These are phyloP conservation scores for Meloidogyne hapla DNA, from an alignment of 1,140 invertebrate species.

Conservation along the genomic window DNA sequence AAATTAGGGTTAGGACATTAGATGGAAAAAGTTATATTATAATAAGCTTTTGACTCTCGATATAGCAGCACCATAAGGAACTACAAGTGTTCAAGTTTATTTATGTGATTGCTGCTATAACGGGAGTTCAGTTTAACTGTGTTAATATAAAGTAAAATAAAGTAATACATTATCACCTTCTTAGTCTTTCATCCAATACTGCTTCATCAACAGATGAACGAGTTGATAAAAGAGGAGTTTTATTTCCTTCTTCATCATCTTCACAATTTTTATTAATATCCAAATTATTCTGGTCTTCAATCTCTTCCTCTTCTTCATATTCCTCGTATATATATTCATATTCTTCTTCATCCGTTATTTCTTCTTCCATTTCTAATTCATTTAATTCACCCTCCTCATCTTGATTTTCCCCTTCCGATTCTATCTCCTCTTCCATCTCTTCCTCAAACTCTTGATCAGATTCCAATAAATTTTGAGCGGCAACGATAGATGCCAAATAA, in stretches of 20 bases:
- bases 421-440: neutral
- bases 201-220: neutral
- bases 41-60: no score
- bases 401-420: neutral
- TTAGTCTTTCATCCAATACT: neutral
- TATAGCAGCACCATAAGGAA: no score
- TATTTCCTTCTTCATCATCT: slow-evolving; percentile 5
- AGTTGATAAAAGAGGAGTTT: neutral
- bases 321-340: slow-evolving; percentile 17
- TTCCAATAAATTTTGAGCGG: neutral
- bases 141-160: neutral
- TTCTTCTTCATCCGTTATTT: slow-evolving; percentile 14
- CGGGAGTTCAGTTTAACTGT: no score
- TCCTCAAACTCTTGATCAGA: neutral
- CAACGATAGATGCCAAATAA: neutral
- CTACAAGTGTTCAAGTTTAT: no score
- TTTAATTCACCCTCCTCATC: neutral
- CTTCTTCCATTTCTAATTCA: slow-evolving; percentile 1
- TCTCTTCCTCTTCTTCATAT: slow-evolving; percentile 18
- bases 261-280: slow-evolving; percentile 7
- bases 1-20: no score
- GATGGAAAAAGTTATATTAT: no score
- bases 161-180: neutral
- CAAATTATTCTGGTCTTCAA: neutral
- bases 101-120: no score